Conservation (phyloP, 2,888 invertebrate genomes). For the Venustoraphidia nigricollis region DNA sequence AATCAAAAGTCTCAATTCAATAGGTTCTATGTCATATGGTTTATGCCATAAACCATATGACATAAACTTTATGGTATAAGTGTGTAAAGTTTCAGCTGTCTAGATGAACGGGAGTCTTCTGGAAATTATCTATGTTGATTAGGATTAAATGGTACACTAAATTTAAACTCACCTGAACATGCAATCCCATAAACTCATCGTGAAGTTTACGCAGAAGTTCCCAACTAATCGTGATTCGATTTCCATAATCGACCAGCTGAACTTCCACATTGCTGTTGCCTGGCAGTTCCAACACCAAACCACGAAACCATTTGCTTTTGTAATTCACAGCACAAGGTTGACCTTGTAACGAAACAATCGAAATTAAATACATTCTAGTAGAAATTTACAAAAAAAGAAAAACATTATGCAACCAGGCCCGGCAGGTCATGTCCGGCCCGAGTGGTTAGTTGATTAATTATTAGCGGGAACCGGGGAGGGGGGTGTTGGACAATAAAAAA, state of each 20-base stretch:
- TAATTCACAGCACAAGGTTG: constrained; percentile 34
- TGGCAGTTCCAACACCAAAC: constrained; percentile 31
- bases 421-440: no score
- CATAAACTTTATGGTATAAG: no score
- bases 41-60: no score
- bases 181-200: constrained; percentile 28
- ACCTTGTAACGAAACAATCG: constrained; percentile 23
- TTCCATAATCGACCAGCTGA: constrained; percentile 48
- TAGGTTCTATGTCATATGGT: no score
- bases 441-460: no score
- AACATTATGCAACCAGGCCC: no score
- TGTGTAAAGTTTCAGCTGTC: no score
- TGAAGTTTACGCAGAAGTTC: constrained; percentile 32
- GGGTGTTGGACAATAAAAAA: no score
- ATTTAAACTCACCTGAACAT: constrained; percentile 30
- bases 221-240: constrained; percentile 31
- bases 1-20: not conserved
- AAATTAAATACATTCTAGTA: not conserved
- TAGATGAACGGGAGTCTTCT: no score
- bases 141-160: no score
- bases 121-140: no score
- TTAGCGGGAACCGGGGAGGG: no score
- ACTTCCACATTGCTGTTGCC: constrained; percentile 34
- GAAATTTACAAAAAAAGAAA: not conserved
- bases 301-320: constrained; percentile 41